Percentiles rank a stretch among this genome's conserved stretches.
Conservation (phyloP, 2,113 vertebrate species). For the Crotalus helleri region DNA sequence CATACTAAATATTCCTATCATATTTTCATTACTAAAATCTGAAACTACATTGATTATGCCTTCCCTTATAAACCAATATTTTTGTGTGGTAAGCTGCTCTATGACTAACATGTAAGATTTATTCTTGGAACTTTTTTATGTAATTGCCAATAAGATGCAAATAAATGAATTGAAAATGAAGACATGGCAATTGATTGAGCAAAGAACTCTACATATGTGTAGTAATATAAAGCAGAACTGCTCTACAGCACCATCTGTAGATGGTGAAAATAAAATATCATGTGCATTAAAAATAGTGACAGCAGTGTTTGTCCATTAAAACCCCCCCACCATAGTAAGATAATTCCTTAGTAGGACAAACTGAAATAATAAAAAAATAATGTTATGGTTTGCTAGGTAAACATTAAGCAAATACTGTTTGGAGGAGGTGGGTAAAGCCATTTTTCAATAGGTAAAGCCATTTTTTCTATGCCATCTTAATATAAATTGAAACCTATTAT, state of each 20-base stretch:
- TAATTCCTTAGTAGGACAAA: too few relatives aligned
- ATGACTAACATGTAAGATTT: conserved; percentile 32
- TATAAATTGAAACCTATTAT: too few relatives aligned
- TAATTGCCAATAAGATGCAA: neutral
- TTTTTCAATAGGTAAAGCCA: too few relatives aligned
- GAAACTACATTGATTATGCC: neutral
- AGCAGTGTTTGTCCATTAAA: too few relatives aligned
- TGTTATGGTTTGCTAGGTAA: too few relatives aligned
- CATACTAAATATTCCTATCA: neutral
- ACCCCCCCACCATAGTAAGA: too few relatives aligned
- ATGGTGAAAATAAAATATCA: neutral
- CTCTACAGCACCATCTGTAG: conserved; percentile 14
- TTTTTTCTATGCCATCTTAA: too few relatives aligned
- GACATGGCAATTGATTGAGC: neutral
- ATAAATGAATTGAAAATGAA: neutral
- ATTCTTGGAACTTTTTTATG: neutral
- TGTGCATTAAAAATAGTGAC: neutral
- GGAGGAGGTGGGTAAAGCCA: too few relatives aligned
- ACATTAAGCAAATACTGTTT: too few relatives aligned
- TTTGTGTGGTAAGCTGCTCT: neutral
- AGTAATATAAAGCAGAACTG: neutral
- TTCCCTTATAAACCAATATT: neutral
- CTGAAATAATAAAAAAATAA: too few relatives aligned
- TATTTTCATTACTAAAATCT: neutral
- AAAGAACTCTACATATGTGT: neutral